Conservation (phyloP, 2,888 invertebrate genomes). For the Physocephala rufipes region DNA sequence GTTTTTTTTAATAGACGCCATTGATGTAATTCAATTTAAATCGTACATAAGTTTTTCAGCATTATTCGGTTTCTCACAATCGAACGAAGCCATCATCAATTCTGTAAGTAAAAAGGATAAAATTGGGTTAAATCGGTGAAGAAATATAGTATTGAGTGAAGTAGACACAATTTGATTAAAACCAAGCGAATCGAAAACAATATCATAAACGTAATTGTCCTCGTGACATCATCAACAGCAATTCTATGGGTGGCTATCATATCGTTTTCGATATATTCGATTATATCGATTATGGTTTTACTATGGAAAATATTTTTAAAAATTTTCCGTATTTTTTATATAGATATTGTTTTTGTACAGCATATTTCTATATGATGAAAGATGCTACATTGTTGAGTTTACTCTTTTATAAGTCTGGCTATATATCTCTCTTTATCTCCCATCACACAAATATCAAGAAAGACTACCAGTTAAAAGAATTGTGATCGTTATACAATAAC, state of each 20-base stretch:
- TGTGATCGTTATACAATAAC: no score
- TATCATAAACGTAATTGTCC: background rate
- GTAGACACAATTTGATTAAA: slow-evolving; percentile 37
- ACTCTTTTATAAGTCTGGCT: no score
- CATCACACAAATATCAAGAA: no score
- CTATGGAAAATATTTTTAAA: no score
- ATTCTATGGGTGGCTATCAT: background rate
- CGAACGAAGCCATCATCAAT: slow-evolving; percentile 64
- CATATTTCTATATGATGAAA: background rate
- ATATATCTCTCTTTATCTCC: no score
- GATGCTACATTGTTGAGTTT: no score
- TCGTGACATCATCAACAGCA: background rate
- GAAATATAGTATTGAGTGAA: slow-evolving; percentile 24
- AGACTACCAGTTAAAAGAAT: no score
- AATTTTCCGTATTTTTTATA: no score
- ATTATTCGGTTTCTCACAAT: slow-evolving; percentile 63
- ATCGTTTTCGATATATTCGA: no score
- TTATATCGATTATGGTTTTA: no score
- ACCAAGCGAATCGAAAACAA: no score
- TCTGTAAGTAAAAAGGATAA: slow-evolving; percentile 54
- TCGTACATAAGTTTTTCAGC: slow-evolving; percentile 63
- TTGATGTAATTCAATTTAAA: slow-evolving; percentile 51
- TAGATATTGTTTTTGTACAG: background rate
- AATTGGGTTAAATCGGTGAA: slow-evolving; percentile 43
- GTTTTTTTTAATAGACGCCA: background rate